Conservation (phyloP, 2,888 invertebrate species). For the Pardosa pseudoannulata region DNA sequence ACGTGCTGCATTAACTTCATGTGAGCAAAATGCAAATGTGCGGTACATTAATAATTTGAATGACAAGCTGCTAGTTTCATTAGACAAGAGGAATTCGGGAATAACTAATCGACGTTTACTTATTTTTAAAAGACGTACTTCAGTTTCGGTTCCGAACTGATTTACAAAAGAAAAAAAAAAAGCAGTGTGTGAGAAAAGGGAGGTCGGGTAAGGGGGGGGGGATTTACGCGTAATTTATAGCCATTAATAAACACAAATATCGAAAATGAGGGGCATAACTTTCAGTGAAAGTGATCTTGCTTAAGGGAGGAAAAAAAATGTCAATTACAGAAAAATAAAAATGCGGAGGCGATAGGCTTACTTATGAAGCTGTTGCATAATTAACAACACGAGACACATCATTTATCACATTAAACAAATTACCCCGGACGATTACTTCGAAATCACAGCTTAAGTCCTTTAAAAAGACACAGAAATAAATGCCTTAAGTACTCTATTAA, state of each 20-base stretch:
- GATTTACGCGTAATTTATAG: slow-evolving; percentile 15
- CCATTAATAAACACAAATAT: slow-evolving; percentile 40
- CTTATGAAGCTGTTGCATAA: slow-evolving; percentile 64
- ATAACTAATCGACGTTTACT: neutral
- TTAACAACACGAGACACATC: slow-evolving; percentile 70
- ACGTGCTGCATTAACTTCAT: no score
- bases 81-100: neutral
- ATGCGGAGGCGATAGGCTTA: slow-evolving; percentile 45
- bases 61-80: neutral
- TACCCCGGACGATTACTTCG: slow-evolving; percentile 69
- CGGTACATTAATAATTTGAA: neutral
- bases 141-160: no score
- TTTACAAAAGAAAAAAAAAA: neutral
- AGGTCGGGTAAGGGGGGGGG: no score
- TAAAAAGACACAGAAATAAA: slow-evolving; percentile 70
- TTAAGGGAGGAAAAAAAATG: slow-evolving; percentile 24
- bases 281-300: slow-evolving; percentile 36
- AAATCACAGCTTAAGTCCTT: slow-evolving; percentile 67
- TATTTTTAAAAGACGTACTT: neutral
- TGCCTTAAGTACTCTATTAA: slow-evolving; percentile 72
- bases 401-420: slow-evolving; percentile 72
- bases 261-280: neutral
- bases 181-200: neutral
- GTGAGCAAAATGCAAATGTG: neutral
- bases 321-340: slow-evolving; percentile 49